Base-by-base conservation (phyloP, 1,140 invertebrate genomes). In the Spodoptera litura region DNA sequence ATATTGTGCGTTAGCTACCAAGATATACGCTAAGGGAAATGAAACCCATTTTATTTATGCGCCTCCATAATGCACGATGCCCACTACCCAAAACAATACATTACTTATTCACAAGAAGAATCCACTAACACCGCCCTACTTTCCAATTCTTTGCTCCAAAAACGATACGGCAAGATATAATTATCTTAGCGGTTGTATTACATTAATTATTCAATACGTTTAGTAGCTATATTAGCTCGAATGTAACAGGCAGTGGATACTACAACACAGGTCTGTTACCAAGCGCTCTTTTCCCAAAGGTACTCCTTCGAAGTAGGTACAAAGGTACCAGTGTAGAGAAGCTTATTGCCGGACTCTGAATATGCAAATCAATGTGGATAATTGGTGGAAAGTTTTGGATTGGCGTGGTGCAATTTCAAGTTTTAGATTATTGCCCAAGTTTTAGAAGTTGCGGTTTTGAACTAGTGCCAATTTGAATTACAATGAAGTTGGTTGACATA, bases 151-250 rank as follows among this genome's bases (percentile, higher is more conserved):
- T 64, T 35, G 25, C 59, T 59, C 70, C 62, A 56, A 77, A 61
- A 78, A 78, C 76, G 71, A 81, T 75, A 62, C 49, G 59, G 11
- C 49, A 52, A 52, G 71, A 81, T 81, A 83, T 81, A 85, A 81
- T 85, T 85, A 81, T 83, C 74, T 72, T 55, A 25, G 38, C 49
- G 76, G 79, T 79, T 83, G 72, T 52, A 68, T 59, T 53, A n/a
- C 78, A 85, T 88, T 81, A 81, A 85, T 84, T 84, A 88, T 88
- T 88, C 85, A 86, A 81, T 81, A 82, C 84, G 85, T 88, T 88
- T 86, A 83, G 80, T 82, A 72, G 78, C 58, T 64, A 8, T 75
- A 64, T 62, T 78, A 72, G 73, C 66, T 70, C 58, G 59, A 13
- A 71, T 62, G 75, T 85, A 86, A 88, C 81, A 81, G 84, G 82